Percentiles rank a stretch among this genome's conserved stretches.
phyloP scores from a whole-genome alignment of 2,888 invertebrate genomes.

The Parnassius glacialis region DNA sequence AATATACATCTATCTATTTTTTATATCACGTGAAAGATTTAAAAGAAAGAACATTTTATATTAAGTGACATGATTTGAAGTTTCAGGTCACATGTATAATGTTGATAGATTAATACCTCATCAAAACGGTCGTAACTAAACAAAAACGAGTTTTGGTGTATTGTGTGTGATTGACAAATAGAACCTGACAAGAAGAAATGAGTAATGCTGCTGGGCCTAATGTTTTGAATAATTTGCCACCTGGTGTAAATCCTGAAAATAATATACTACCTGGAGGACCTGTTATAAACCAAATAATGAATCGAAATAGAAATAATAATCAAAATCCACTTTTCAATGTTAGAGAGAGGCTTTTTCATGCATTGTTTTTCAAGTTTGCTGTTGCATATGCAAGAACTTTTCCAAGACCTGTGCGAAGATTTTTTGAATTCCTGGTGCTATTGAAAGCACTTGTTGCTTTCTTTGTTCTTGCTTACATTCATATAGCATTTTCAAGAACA shows the following conservation, averaged over 20 bases:
- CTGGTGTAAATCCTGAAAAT: constrained; percentile 76
- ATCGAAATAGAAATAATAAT: constrained; percentile 81
- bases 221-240: constrained; percentile 66
- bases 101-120: constrained; percentile 37
- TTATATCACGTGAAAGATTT: too few species aligned
- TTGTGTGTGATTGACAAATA: constrained; percentile 13
- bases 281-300: constrained; percentile 72
- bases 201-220: constrained; percentile 63
- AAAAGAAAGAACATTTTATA: too few species aligned
- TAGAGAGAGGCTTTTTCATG: constrained; percentile 95
- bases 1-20: too few species aligned
- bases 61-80: too few species aligned
- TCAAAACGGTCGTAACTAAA: constrained; percentile 11
- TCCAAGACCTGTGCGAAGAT: constrained; percentile 89
- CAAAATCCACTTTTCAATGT: constrained; percentile 91
- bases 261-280: constrained; percentile 80
- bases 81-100: constrained; percentile 59
- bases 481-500: constrained; percentile 94
- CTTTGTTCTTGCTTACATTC: constrained; percentile 96
- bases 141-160: constrained; percentile 21
- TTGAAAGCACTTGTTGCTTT: constrained; percentile 90
- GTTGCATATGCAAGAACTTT: constrained; percentile 95
- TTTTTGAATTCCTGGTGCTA: constrained; percentile 91
- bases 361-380: constrained; percentile 95
- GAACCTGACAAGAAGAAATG: constrained; percentile 41